Evolutionary conservation across 1,140 invertebrate species (phyloP).

Genomic region (Drosophila ambigua): DNA sequence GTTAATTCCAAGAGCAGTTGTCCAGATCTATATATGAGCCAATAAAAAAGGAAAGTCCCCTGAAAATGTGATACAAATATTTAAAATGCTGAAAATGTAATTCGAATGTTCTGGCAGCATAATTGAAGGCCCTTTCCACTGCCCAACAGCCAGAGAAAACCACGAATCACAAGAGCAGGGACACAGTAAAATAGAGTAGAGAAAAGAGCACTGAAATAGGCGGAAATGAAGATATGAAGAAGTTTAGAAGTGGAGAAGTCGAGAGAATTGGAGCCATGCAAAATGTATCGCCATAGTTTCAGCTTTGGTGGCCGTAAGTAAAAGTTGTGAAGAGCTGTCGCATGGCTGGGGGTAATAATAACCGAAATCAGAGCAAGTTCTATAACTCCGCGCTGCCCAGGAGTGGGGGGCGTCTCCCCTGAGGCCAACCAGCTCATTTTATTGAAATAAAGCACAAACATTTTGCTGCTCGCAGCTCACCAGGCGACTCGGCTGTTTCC

Average conservation of each 20-base stretch:
- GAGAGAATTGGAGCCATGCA: constrained; percentile 43
- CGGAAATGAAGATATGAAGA: not conserved
- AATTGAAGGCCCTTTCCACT: constrained; percentile 64
- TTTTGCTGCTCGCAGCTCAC: constrained; percentile 58
- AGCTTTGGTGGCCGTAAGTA: constrained; percentile 32
- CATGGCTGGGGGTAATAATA: constrained; percentile 48
- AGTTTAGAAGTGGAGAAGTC: not conserved
- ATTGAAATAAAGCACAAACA: constrained; percentile 76
- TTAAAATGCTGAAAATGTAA: constrained; percentile 62
- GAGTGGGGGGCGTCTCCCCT: no score
- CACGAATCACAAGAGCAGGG: no score
- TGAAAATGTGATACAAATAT: constrained; percentile 43
- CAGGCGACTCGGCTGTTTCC: constrained; percentile 19
- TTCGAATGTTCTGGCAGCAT: constrained; percentile 59
- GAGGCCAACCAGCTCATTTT: no score
- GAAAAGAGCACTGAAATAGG: not conserved
- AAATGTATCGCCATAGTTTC: constrained; percentile 38
- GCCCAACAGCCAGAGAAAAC: not conserved
- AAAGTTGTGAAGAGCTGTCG: constrained; percentile 37
- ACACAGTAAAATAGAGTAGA: no score
- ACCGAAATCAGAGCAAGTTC: constrained; percentile 63
- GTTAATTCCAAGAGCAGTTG: no score
- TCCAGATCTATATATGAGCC: not conserved
- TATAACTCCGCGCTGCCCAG: constrained; percentile 39
- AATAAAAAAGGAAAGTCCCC: constrained; percentile 3